Evolutionary conservation across 2,888 invertebrate genomes (phyloP).

Genomic region (Drosophila tanythrix): DNA sequence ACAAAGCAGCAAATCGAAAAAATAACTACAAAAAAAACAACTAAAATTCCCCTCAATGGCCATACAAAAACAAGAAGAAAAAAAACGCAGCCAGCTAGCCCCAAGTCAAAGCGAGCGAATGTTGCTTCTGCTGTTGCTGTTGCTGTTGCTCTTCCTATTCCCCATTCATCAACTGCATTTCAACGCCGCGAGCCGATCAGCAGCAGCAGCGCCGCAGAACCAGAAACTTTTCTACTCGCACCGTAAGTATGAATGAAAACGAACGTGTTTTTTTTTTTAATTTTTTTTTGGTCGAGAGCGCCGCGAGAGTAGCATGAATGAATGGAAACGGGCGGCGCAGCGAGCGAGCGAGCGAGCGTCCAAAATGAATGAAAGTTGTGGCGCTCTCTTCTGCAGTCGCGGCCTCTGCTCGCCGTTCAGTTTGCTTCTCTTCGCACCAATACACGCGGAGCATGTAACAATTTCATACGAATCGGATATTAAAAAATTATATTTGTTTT

Average conservation of each 20-base stretch:
- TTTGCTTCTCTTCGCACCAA: conserved; percentile 40
- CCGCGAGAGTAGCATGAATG: conserved; percentile 64
- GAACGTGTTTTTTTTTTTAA: conserved; percentile 66
- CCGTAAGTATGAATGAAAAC: conserved; percentile 78
- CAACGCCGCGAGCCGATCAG: conserved; percentile 74
- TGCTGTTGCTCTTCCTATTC: conserved; percentile 44
- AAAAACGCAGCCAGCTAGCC: conserved; percentile 35
- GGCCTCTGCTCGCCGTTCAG: conserved; percentile 19
- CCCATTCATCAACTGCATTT: conserved; percentile 81
- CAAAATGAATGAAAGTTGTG: conserved; percentile 76
- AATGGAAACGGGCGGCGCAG: conserved; percentile 50
- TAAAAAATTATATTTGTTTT: conserved; percentile 66
- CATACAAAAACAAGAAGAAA: conserved; percentile 22
- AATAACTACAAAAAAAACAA: conserved; percentile 56
- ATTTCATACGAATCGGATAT: conserved; percentile 50
- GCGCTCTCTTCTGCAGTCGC: conserved; percentile 33
- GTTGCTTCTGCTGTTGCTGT: conserved; percentile 28
- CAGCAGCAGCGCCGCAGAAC: conserved; percentile 47
- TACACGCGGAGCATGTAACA: conserved; percentile 23
- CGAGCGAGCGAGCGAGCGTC: conserved; percentile 33
- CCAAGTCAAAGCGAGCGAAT: conserved; percentile 38
- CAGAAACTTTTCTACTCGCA: conserved; percentile 70
- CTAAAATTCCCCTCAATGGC: conserved; percentile 55
- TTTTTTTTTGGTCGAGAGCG: conserved; percentile 21
- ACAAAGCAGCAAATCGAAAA: conserved; percentile 47